These are phyloP conservation scores for Aphaenogaster ashmeadi DNA, from an alignment of 1,140 invertebrate genomes.

Conservation along the genomic window DNA sequence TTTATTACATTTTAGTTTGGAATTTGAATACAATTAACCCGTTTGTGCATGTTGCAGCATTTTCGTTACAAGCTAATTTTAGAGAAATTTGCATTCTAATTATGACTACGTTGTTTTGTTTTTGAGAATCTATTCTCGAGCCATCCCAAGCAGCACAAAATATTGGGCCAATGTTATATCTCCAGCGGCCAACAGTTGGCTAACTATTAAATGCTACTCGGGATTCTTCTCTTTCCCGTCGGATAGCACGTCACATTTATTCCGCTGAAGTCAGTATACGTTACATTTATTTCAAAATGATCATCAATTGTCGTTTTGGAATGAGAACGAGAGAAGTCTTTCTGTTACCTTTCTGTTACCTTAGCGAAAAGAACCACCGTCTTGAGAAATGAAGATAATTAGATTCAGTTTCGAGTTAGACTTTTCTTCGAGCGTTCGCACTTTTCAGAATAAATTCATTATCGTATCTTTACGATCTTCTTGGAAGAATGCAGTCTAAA, in stretches of 20 bases:
- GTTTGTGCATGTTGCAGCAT: neutral
- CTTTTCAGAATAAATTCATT: conserved; percentile 2
- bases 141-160: too few relatives aligned
- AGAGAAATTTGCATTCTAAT: conserved; percentile 31
- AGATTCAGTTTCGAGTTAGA: neutral
- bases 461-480: neutral
- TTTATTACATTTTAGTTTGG: conserved; percentile 1
- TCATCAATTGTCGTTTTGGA: conserved; percentile 38
- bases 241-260: neutral
- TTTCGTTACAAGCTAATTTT: conserved; percentile 9
- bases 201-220: too few relatives aligned
- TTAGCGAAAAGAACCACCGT: neutral
- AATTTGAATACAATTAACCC: conserved; percentile 25
- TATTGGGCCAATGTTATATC: too few relatives aligned
- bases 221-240: neutral
- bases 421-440: neutral
- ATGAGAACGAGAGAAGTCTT: neutral
- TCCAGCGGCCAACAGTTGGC: too few relatives aligned
- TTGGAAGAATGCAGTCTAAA: neutral
- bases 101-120: neutral
- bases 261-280: neutral
- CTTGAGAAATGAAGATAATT: conserved; percentile 21
- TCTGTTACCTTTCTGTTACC: neutral
- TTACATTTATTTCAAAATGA: conserved; percentile 9
- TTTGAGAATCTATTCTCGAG: neutral